Percentiles rank a stretch among this genome's conserved stretches.
Conservation (phyloP, 2,888 invertebrate genomes). For the Athripsodes cinereus region DNA sequence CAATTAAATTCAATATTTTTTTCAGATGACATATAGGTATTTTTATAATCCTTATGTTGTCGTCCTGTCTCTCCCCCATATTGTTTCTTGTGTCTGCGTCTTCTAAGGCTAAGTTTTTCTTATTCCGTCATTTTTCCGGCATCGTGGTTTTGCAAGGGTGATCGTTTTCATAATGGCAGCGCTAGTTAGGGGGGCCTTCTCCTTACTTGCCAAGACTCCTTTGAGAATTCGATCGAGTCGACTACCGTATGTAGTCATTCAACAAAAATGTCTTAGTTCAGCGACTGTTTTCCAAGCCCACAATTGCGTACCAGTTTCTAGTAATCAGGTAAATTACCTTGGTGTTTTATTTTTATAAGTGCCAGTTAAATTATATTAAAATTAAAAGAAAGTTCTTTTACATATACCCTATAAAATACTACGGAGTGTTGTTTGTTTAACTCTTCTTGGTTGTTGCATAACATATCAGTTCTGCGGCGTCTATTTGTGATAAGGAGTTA, state of each 20-base stretch:
- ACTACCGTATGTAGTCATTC: slow-evolving; percentile 41
- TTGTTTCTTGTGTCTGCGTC: not conserved
- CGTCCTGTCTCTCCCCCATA: too few relatives aligned
- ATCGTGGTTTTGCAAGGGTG: not conserved
- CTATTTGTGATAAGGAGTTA: not conserved
- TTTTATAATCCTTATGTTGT: too few relatives aligned
- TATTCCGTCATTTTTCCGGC: slow-evolving; percentile 7
- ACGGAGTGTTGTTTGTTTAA: not conserved
- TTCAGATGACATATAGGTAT: too few relatives aligned
- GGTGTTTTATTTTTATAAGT: not conserved
- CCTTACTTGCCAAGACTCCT: slow-evolving; percentile 31
- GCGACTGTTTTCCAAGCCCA: slow-evolving; percentile 5
- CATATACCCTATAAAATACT: too few relatives aligned
- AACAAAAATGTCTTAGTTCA: slow-evolving; percentile 35
- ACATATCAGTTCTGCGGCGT: not conserved
- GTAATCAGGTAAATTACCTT: slow-evolving; percentile 15
- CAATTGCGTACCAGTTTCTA: slow-evolving; percentile 11
- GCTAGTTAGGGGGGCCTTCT: slow-evolving; percentile 43
- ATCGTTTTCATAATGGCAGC: slow-evolving; percentile 44
- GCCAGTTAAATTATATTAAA: too few relatives aligned
- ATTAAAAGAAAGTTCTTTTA: too few relatives aligned
- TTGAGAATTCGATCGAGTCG: slow-evolving; percentile 30
- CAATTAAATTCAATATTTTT: too few relatives aligned
- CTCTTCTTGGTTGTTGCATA: not conserved
- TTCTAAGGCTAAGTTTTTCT: too few relatives aligned